Base-by-base conservation (phyloP, 2,113 vertebrate species). In the Pycnonotus jocosus region DNA sequence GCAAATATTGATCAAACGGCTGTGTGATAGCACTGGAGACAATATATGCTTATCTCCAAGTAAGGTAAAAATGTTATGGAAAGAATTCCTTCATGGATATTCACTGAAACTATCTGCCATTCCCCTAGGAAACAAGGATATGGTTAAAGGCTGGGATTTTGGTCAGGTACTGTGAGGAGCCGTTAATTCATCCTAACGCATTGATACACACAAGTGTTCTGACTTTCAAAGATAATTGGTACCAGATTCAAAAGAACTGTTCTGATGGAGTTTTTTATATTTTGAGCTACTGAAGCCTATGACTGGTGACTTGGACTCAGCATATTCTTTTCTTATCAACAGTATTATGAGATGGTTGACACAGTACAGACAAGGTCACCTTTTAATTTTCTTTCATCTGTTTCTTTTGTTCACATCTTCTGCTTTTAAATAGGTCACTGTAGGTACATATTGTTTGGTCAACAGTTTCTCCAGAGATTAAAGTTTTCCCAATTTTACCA, bases 191-290 rank as follows among this genome's bases (percentile, higher is more conserved):
- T 58, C 76, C 88, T 85, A 77, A 77, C 15, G 56, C 74, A 85
- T 25, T 21, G 35, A 48, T 58, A 80, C 14, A 35, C 30, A 64
- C 57, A 86, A 84, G 64, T 33, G 31, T 77, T 94, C 68, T 95
- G 81, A 95, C 64, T 92, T 96, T 91, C 93, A 96, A 89, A 97
- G 68, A 61, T 24, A 91, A 96, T 8, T 96, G 78, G 85, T 92
- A 96, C 10, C 23, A 83, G 70, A 91, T 86, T 90, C 54, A 90
- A 65, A 91, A 70, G 47, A 86, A 92, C 53, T 90, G 54, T 65
- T 95, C 72, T 81, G 65, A n/a, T 86, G 54, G 10, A 7, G 0
- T 35, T 42, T 47, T 42, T 74, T 28, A 6, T 86, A 88, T 88
- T 92, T 95, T 92, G 78, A 95, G 66, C 72, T 95, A 24, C 81